phyloP scores from a whole-genome alignment of 2,113 vertebrate species.

The Nothoprocta pentlandii region DNA sequence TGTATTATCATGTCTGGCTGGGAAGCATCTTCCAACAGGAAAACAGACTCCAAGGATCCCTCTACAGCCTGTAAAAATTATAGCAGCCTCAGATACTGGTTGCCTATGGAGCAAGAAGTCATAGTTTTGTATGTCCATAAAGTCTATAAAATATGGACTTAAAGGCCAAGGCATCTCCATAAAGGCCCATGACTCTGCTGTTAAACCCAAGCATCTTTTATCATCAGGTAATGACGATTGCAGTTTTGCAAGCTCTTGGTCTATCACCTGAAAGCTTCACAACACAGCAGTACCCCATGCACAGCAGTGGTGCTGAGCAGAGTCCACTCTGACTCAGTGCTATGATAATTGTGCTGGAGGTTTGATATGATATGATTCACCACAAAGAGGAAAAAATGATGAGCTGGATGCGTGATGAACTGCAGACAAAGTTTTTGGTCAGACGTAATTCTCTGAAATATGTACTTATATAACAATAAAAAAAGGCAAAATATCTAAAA shows the following conservation, averaged over 20 bases:
- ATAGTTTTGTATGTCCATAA: not conserved
- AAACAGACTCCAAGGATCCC: not conserved
- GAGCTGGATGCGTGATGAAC: not conserved
- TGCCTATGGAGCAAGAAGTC: not conserved
- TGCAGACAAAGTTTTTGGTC: not conserved
- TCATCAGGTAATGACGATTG: not conserved
- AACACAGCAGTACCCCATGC: not conserved
- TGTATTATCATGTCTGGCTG: not conserved
- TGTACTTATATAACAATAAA: not conserved
- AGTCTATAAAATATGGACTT: not conserved
- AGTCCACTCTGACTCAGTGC: not conserved
- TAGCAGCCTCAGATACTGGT: not conserved
- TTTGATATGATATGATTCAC: not conserved
- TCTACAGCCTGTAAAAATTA: not conserved
- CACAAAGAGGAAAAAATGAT: not conserved
- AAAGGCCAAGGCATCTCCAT: too few relatives aligned
- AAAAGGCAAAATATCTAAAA: not conserved
- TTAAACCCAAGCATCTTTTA: not conserved
- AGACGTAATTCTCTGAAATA: not conserved
- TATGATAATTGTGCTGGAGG: not conserved
- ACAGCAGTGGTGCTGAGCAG: accelerated
- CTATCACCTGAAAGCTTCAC: not conserved
- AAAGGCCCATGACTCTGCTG: accelerated
- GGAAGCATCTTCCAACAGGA: not conserved
- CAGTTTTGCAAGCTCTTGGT: not conserved